Evolutionary conservation across 2,797 vertebrate genomes (phyloP).

Genomic region (Sitta carolinensis): DNA sequence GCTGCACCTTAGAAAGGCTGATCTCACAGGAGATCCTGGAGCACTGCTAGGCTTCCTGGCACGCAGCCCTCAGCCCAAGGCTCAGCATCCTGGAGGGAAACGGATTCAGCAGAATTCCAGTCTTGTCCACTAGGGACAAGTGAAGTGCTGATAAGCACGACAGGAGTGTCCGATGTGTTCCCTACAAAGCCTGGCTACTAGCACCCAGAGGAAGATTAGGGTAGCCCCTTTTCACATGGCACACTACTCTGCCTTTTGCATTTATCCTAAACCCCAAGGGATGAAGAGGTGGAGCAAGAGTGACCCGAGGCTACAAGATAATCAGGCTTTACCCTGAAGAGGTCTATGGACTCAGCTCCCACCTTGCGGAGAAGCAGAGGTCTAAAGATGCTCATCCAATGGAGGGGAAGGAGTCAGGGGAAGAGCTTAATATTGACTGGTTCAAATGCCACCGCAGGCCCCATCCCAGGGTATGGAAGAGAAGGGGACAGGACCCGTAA

Average conservation of each 20-base stretch:
- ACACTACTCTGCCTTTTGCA: not conserved
- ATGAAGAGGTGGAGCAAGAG: not conserved
- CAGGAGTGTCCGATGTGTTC: constrained; percentile 4
- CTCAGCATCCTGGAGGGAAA: constrained; percentile 12
- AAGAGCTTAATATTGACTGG: constrained; percentile 32
- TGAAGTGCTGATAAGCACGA: not conserved
- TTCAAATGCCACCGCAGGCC: constrained; percentile 17
- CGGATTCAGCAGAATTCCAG: not conserved
- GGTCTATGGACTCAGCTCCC: constrained; percentile 43
- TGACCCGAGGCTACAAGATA: not conserved
- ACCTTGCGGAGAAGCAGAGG: constrained; percentile 45
- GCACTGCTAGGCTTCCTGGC: not conserved
- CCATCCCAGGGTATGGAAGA: not conserved
- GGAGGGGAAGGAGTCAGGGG: constrained; percentile 1
- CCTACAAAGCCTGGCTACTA: not conserved
- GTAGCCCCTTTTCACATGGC: not conserved
- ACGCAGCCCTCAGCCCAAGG: constrained; percentile 11
- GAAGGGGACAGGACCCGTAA: not conserved
- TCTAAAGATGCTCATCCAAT: constrained; percentile 12
- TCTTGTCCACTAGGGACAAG: not conserved
- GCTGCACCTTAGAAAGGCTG: constrained; percentile 34
- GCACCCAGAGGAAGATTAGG: not conserved
- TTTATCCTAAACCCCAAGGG: constrained; percentile 2
- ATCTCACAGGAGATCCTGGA: not conserved
- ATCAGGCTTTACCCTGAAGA: not conserved